phyloP scores from a whole-genome alignment of 1,140 invertebrate genomes.

The Brachionus manjavacas region DNA sequence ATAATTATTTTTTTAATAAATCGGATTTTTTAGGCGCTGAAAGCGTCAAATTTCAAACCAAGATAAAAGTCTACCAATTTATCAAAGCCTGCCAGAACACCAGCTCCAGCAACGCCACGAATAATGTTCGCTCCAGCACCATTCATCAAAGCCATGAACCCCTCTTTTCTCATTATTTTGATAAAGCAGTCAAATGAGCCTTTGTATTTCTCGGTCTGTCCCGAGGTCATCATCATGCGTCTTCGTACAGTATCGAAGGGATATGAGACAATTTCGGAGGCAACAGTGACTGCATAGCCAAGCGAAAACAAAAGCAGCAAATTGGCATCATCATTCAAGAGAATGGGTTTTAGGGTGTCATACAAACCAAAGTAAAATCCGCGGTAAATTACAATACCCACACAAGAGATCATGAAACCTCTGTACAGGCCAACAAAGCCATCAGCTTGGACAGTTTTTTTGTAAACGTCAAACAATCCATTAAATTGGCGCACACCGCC shows the following conservation, averaged over 20 bases:
- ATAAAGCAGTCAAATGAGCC: conserved; percentile 60
- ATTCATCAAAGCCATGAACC: conserved; percentile 61
- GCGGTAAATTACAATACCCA: conserved; percentile 61
- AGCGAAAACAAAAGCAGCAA: conserved; percentile 79
- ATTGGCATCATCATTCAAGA: conserved; percentile 72
- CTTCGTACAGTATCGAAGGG: conserved; percentile 87
- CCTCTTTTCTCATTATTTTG: conserved; percentile 61
- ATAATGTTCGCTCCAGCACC: conserved; percentile 62
- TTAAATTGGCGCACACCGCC: conserved; percentile 75
- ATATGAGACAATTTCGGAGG: conserved; percentile 83
- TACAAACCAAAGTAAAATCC: conserved; percentile 91
- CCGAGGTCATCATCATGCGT: conserved; percentile 74
- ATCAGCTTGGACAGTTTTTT: conserved; percentile 80
- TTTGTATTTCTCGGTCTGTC: conserved; percentile 62
- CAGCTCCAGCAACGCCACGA: conserved; percentile 58
- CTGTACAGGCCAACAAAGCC: conserved; percentile 79
- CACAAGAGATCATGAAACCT: conserved; percentile 80
- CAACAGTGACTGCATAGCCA: conserved; percentile 72
- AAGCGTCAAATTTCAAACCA: not conserved
- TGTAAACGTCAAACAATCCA: conserved; percentile 77
- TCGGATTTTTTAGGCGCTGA: not conserved
- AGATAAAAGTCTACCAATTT: conserved; percentile 57
- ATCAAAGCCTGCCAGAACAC: conserved; percentile 61
- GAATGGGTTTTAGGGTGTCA: conserved; percentile 80
- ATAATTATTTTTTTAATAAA: too few species aligned